Percentiles rank a stretch among this genome's conserved stretches.
phyloP scores from a whole-genome alignment of 2,888 invertebrate genomes.

The Entomobrya multifasciata region DNA sequence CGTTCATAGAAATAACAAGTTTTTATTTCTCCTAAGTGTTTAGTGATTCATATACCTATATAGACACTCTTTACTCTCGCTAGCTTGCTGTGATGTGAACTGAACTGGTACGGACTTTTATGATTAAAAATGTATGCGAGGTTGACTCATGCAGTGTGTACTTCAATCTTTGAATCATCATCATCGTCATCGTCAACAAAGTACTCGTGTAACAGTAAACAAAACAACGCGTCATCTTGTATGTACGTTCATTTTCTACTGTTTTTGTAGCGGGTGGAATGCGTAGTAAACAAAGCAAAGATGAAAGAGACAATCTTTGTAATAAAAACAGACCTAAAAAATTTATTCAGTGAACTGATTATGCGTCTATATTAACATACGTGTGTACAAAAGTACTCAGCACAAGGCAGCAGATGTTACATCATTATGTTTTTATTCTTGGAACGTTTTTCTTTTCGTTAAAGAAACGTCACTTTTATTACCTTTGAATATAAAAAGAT shows the following conservation, averaged over 20 bases:
- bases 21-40: background rate
- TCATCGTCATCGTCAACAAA: slow-evolving; percentile 7
- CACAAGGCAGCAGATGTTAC: slow-evolving; percentile 39
- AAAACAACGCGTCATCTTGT: no score
- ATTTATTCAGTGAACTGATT: slow-evolving; percentile 22
- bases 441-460: slow-evolving; percentile 35
- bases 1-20: slow-evolving; percentile 22
- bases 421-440: slow-evolving; percentile 18
- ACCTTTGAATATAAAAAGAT: background rate
- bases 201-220: background rate
- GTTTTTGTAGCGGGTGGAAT: slow-evolving; percentile 6
- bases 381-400: background rate
- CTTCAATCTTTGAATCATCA: no score
- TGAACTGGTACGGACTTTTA: background rate
- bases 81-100: no score
- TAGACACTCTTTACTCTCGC: no score
- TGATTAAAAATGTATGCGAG: background rate
- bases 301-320: background rate
- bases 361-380: background rate
- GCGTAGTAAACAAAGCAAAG: slow-evolving; percentile 4
- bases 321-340: background rate
- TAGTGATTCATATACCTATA: background rate
- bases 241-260: background rate
- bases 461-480: slow-evolving; percentile 33
- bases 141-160: no score